Conservation (phyloP, 2,888 invertebrate genomes). For the Leucania comma region DNA sequence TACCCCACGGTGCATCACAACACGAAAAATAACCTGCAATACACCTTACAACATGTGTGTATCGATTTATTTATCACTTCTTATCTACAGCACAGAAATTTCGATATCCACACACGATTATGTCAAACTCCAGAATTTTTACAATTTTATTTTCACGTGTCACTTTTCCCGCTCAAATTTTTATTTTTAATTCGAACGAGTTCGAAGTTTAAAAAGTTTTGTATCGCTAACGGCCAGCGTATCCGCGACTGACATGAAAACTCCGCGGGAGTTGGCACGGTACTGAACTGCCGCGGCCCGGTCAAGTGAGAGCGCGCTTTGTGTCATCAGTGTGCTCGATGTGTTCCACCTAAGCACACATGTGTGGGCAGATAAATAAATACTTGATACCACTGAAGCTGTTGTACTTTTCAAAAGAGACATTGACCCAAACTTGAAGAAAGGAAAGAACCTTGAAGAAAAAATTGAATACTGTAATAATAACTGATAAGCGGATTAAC, state of each 20-base stretch:
- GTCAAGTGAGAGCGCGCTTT: conserved; percentile 82
- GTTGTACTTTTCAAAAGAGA: conserved; percentile 36
- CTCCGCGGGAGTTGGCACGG: conserved; percentile 78
- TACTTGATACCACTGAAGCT: conserved; percentile 39
- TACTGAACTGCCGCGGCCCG: conserved; percentile 79
- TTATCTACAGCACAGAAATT: conserved; percentile 69
- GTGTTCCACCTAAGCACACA: conserved; percentile 74
- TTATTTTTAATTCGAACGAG: conserved; percentile 37
- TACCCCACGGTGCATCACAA: conserved; percentile 82
- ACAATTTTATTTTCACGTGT: conserved; percentile 46
- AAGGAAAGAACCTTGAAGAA: conserved; percentile 6
- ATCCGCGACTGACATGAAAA: conserved; percentile 74
- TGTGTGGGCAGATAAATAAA: conserved; percentile 56
- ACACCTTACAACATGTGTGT: conserved; percentile 71
- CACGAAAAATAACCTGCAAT: conserved; percentile 73
- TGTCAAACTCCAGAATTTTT: conserved; percentile 42
- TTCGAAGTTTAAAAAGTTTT: conserved; percentile 71
- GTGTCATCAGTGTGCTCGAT: conserved; percentile 76
- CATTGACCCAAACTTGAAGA: conserved; percentile 31
- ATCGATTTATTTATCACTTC: conserved; percentile 81
- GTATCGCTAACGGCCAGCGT: conserved; percentile 74
- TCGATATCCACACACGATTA: conserved; percentile 52
- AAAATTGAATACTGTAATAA: not conserved
- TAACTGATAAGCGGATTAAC: conserved; percentile 19
- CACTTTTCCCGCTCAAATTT: conserved; percentile 63